Conservation (phyloP, 1,140 invertebrate genomes). For the Plutomurus gul region DNA sequence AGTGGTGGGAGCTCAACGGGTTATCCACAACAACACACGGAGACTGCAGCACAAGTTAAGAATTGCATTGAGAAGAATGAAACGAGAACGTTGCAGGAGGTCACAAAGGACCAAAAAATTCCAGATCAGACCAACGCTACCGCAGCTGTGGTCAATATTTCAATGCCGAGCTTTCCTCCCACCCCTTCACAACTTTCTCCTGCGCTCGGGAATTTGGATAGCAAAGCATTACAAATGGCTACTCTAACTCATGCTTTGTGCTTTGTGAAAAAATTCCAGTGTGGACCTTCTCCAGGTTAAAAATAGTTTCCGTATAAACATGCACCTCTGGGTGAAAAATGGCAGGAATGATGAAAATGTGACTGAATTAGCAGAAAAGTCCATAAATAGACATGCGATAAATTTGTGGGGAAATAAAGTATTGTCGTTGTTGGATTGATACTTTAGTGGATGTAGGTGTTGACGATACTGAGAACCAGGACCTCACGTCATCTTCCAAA, state of each 20-base stretch:
- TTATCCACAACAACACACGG: constrained; percentile 68
- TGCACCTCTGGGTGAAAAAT: no score
- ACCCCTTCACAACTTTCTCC: not conserved
- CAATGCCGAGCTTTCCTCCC: not conserved
- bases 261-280: constrained; percentile 56
- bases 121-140: not conserved
- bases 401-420: no score
- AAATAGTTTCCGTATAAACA: no score
- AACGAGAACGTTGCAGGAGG: not conserved
- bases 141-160: not conserved
- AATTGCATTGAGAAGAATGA: not conserved
- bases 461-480: not conserved
- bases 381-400: no score
- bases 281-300: constrained; percentile 45
- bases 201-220: not conserved
- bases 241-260: constrained; percentile 56
- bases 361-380: no score
- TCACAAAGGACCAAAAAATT: not conserved
- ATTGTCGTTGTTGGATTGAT: no score
- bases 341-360: no score
- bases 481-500: not conserved
- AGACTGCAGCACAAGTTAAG: constrained; percentile 55
- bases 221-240: constrained; percentile 53
- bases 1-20: constrained; percentile 73
- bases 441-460: not conserved